Evolutionary conservation across 2,113 vertebrate species (phyloP).

Genomic region (Vulpes vulpes): DNA sequence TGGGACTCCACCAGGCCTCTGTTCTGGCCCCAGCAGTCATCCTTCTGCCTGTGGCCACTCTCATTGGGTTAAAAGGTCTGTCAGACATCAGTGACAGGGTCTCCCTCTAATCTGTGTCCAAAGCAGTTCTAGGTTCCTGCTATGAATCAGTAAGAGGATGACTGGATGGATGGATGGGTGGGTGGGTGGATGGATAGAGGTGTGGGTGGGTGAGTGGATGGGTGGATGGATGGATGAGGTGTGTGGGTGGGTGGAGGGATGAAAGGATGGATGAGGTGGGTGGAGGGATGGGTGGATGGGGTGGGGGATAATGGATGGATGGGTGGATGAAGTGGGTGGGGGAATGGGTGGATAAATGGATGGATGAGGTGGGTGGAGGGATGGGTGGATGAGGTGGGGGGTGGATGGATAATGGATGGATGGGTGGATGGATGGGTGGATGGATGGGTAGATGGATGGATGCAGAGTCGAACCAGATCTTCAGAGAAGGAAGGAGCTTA

Average conservation of each 20-base stretch:
- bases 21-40: background rate
- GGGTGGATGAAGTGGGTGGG: background rate
- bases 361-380: background rate
- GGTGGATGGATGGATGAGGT: background rate
- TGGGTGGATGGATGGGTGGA: background rate
- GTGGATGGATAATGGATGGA: background rate
- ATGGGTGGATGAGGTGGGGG: background rate
- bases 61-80: background rate
- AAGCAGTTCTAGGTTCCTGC: background rate
- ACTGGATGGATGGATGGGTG: background rate
- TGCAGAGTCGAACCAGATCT: background rate
- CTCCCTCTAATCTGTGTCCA: background rate
- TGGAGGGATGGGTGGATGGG: background rate
- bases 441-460: background rate
- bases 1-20: background rate
- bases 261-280: background rate
- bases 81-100: background rate
- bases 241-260: background rate
- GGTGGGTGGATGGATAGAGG: no score
- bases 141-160: background rate
- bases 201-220: background rate
- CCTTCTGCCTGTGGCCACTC: background rate
- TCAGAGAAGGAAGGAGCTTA: background rate
- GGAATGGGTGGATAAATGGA: no score
- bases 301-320: background rate